A percentile compares a stretch with the other conserved stretches of the same genome.
These are phyloP conservation scores for Drosophila meridiana DNA, from an alignment of 2,888 invertebrate genomes.

Conservation along the genomic window DNA sequence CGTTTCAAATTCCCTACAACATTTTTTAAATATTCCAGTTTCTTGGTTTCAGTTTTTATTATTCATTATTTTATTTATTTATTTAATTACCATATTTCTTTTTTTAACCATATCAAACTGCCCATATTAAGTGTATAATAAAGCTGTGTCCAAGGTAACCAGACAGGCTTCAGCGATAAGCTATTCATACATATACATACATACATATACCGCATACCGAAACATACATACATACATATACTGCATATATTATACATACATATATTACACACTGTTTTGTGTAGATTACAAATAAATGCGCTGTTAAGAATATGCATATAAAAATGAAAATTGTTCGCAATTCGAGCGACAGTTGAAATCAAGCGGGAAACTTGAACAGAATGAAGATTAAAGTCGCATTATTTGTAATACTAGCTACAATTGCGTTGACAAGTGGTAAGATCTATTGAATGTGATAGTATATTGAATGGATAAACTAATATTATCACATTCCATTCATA, in stretches of 20 bases:
- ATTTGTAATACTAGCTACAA: constrained; percentile 11
- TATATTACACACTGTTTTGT: not conserved
- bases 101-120: not conserved
- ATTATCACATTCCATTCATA: not conserved
- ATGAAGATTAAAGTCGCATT: constrained; percentile 41
- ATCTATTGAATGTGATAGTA: not conserved
- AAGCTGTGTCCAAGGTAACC: not conserved
- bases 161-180: constrained; percentile 12
- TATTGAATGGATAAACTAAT: not conserved
- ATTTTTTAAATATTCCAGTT: not conserved
- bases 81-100: not conserved
- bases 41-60: not conserved
- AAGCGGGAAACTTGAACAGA: constrained; percentile 2
- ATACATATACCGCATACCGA: not conserved
- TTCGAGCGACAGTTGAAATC: constrained; percentile 28
- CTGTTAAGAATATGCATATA: not conserved
- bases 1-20: too few relatives aligned
- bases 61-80: not conserved
- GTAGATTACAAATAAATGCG: constrained; percentile 14
- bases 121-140: not conserved
- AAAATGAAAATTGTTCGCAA: not conserved
- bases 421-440: constrained; percentile 44
- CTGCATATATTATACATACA: not conserved
- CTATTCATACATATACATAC: not conserved
- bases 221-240: not conserved